Conservation (phyloP, 1,140 invertebrate species). For the Drosophila repleta region DNA sequence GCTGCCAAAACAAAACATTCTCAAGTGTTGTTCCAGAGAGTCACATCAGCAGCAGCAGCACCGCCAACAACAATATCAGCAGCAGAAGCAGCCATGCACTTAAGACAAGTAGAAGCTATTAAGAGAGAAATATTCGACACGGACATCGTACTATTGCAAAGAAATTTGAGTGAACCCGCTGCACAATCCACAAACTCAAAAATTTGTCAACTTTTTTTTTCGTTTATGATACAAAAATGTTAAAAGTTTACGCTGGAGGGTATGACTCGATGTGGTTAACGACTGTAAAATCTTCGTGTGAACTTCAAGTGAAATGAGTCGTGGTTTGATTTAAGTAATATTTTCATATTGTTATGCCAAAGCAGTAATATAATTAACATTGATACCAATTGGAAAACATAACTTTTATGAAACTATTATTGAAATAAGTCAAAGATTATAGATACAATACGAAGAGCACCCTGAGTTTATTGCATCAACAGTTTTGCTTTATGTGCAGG, state of each 20-base stretch:
- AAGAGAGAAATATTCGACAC: constrained; percentile 67
- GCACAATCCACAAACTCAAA: constrained; percentile 49
- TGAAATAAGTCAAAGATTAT: too few species aligned
- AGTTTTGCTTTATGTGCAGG: not conserved
- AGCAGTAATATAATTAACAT: too few species aligned
- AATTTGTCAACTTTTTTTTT: constrained; percentile 23
- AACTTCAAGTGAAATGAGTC: too few species aligned
- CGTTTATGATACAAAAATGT: constrained; percentile 51
- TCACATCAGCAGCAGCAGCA: constrained; percentile 6
- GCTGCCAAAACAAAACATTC: constrained; percentile 79
- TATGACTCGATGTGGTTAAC: not conserved
- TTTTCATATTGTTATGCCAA: too few species aligned
- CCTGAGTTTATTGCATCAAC: too few species aligned
- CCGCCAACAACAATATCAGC: not conserved
- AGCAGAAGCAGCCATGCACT: constrained; percentile 28
- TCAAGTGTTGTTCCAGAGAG: constrained; percentile 47
- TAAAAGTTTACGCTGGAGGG: constrained; percentile 54
- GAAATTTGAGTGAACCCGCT: constrained; percentile 65
- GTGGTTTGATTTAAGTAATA: too few species aligned
- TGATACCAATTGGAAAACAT: too few species aligned
- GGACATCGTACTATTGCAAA: constrained; percentile 37
- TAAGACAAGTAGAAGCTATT: constrained; percentile 72
- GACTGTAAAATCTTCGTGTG: constrained; percentile 6
- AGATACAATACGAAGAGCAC: too few species aligned
- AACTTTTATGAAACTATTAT: too few species aligned